phyloP scores from a whole-genome alignment of 2,113 vertebrate genomes.

The Vidua macroura region DNA sequence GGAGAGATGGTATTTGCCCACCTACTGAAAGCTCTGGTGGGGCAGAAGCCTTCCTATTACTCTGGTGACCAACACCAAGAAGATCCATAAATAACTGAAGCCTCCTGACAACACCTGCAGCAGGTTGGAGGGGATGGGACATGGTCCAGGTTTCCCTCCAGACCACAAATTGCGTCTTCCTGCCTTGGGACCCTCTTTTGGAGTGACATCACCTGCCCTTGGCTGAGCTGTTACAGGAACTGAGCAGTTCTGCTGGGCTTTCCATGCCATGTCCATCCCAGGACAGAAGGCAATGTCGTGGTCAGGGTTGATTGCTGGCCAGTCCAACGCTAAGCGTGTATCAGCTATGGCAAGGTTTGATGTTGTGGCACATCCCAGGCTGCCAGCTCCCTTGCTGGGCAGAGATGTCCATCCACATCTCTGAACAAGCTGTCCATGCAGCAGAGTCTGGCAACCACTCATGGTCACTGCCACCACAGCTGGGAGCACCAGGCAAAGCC shows the following conservation, averaged over 20 bases:
- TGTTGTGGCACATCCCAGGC: fast-evolving
- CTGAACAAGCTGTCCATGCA: fast-evolving
- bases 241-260: neutral
- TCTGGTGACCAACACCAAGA: neutral
- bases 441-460: neutral
- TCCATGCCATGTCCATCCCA: neutral
- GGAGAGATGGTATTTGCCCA: neutral
- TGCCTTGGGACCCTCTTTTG: neutral
- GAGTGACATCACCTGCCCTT: neutral
- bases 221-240: neutral
- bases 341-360: neutral
- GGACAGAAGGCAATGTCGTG: fast-evolving
- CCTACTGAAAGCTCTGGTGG: neutral
- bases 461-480: fast-evolving
- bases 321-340: fast-evolving
- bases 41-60: neutral
- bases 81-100: neutral
- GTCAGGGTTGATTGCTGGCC: fast-evolving
- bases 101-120: neutral
- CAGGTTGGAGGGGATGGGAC: neutral
- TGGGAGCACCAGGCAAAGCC: neutral
- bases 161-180: neutral
- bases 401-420: neutral
- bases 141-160: neutral
- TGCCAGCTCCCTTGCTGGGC: neutral